Evolutionary conservation across 2,113 vertebrate species (phyloP), one percentile per base, ranked within the genome.

Genomic region (Trematocara stigmaticum): DNA sequence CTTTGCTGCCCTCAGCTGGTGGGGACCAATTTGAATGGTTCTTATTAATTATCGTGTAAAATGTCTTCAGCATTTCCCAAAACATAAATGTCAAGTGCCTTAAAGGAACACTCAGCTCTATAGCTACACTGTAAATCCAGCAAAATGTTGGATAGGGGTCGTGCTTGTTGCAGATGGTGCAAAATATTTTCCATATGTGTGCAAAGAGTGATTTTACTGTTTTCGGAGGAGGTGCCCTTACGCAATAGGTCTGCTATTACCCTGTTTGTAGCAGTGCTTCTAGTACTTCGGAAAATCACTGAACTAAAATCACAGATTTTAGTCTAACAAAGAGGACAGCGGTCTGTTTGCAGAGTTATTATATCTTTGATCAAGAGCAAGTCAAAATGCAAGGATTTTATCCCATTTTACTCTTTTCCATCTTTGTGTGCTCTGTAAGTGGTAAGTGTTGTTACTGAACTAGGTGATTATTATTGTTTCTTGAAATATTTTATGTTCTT

Each of bases 151-250:
- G 90, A 84, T 85, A 81, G 61, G 83, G 84, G 79, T 90, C 16
- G 74, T 93, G 81, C 88, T 91, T 91, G 88, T 94, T 88, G 93
- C 94, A 94, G 85, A 94, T 94, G 94, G 90, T 88, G 83, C 69
- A 79, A 95, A 96, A 96, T 96, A 89, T 90, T 93, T 96, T 95
- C 95, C 96, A 96, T 92, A 93, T 96, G 96, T 83, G 90, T 84
- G 86, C 53, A 87, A 90, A 91, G 92, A 90, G 81, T 79, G 51
- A 92, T 86, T 91, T 71, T 49, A 87, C 51, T 71, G 84, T 93
- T 93, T 93, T 83, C 56, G 86, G 88, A 86, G 86, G 85, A 78
- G 51, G 69, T 51, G 94, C 80, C 56, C 87, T 95, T 94, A 71
- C 88, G 57, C 92, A 94, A 93, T 35, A 85, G 64, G 55, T 76